A percentile compares a stretch with the other conserved stretches of the same genome.
phyloP scores from a whole-genome alignment of 2,113 vertebrate species.

The Herpetotheres cachinnans region DNA sequence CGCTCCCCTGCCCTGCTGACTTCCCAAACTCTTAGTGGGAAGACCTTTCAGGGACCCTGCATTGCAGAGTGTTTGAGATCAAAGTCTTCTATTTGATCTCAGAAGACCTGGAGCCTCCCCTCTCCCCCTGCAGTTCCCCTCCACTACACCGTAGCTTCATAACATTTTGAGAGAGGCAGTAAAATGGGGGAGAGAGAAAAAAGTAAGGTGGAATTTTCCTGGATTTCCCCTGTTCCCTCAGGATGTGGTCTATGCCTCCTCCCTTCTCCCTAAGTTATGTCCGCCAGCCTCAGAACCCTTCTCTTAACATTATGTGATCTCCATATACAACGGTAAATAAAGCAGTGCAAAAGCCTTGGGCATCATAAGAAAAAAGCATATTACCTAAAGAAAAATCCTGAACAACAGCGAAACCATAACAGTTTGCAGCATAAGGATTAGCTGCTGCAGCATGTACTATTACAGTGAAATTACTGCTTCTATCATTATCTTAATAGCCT shows the following conservation, averaged over 20 bases:
- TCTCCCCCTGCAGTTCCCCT: background rate
- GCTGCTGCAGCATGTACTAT: background rate
- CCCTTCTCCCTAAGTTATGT: background rate
- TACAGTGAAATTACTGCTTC: conserved; percentile 11
- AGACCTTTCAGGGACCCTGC: background rate
- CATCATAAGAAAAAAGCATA: background rate
- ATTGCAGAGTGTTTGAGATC: background rate
- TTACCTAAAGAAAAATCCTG: background rate
- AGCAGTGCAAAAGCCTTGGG: background rate
- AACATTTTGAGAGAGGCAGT: background rate
- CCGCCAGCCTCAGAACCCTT: background rate
- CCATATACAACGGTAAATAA: background rate
- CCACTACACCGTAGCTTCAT: background rate
- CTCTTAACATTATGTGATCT: background rate
- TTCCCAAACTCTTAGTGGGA: background rate
- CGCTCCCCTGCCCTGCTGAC: background rate
- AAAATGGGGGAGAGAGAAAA: background rate
- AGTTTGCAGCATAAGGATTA: conserved; percentile 41
- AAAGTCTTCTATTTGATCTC: background rate
- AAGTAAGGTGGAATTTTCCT: background rate
- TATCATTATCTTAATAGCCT: background rate
- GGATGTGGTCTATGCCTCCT: background rate
- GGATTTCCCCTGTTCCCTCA: background rate
- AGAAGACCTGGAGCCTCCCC: background rate
- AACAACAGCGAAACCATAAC: background rate